Percentiles rank a stretch among this genome's conserved stretches.
Evolutionary conservation across 2,888 invertebrate genomes (phyloP).

Genomic region (Lysandra bellargus): DNA sequence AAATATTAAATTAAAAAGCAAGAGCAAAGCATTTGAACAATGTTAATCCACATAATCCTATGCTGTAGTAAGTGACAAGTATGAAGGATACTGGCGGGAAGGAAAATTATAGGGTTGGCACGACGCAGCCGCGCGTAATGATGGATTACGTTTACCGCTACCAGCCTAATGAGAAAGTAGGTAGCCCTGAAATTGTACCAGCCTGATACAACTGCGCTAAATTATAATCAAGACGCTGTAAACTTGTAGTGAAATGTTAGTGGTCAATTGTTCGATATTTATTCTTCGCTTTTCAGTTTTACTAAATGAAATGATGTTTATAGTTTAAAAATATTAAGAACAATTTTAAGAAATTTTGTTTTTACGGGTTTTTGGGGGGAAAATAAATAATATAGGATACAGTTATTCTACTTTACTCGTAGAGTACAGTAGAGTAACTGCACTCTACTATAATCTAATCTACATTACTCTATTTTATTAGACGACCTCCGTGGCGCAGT

Average conservation of each 20-base stretch:
- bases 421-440: no score
- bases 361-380: no score
- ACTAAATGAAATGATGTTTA: no score
- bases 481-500: no score
- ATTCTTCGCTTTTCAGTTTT: no score
- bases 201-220: conserved; percentile 28
- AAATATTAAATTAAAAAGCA: background rate
- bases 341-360: no score
- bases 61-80: conserved; percentile 43
- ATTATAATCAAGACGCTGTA: conserved; percentile 4
- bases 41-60: conserved; percentile 1
- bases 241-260: background rate
- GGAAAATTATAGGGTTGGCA: conserved; percentile 75
- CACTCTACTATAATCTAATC: no score
- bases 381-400: no score
- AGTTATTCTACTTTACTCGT: no score
- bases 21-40: background rate
- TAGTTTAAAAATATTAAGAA: no score
- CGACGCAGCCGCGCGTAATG: conserved; percentile 65
- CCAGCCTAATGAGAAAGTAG: conserved; percentile 65
- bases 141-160: conserved; percentile 62
- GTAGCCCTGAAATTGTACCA: conserved; percentile 57
- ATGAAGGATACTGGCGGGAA: conserved; percentile 45
- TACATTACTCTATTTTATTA: no score
- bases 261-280: no score